Conservation (phyloP, 2,113 vertebrate genomes). For the Pseudorhombus dupliciocellatus region DNA sequence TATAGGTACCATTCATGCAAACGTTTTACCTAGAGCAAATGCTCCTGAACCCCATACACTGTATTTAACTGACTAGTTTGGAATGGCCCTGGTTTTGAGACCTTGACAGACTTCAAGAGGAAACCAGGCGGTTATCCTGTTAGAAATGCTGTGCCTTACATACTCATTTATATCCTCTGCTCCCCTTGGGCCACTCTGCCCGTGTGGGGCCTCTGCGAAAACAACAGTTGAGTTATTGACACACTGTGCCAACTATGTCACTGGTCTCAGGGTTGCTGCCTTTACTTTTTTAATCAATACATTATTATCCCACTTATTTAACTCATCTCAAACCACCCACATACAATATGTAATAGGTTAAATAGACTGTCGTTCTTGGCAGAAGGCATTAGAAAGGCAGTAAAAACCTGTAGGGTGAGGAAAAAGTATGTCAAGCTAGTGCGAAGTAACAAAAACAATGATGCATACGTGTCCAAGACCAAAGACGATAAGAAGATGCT, state of each 20-base stretch:
- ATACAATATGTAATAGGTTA: not conserved
- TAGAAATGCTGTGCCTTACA: not conserved
- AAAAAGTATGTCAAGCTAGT: too few species aligned
- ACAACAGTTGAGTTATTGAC: not conserved
- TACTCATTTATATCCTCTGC: not conserved
- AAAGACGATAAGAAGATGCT: too few species aligned
- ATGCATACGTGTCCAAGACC: too few species aligned
- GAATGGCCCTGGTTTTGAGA: not conserved
- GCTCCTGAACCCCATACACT: not conserved
- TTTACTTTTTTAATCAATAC: not conserved
- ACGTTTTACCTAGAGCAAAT: not conserved
- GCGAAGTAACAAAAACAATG: too few species aligned
- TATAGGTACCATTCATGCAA: not conserved
- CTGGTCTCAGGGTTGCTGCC: slow-evolving; percentile 1
- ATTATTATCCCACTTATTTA: not conserved
- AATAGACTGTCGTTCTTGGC: not conserved
- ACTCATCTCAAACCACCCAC: not conserved
- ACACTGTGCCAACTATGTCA: slow-evolving; percentile 7
- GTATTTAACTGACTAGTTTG: not conserved
- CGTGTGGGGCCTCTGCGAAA: not conserved
- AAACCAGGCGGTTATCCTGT: not conserved
- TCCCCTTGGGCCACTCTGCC: not conserved
- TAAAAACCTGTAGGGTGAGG: not conserved
- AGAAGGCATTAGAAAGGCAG: not conserved
- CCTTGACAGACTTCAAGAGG: not conserved